Base-by-base conservation (phyloP, 1,140 invertebrate species). In the Latrodectus geometricus region DNA sequence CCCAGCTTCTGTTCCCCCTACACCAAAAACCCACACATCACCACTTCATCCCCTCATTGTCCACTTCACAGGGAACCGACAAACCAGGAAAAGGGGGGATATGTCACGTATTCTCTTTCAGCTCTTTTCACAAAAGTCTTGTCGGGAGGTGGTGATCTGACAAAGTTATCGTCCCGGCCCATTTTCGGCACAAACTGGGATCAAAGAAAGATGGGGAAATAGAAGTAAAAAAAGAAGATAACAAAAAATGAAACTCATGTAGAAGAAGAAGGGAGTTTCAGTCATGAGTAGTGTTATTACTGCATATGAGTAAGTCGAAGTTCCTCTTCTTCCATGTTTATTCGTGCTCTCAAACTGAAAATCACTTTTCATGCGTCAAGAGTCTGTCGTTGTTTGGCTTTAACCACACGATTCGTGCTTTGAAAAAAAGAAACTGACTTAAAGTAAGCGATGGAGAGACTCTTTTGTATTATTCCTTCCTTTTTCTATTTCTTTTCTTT, bases 11-110 rank as follows among this genome's bases (percentile, higher is more conserved):
- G 11, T 61, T 61, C 17, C 54, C 54, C 54, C 54, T 8, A 61
- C 54, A 14, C 54, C 54, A 61, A 61, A 61, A 61, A 61, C 11
- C 54, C 54, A 11, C 54, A 61, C 54, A 35, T 35, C 35, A 35
- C 35, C 35, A 61, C 54, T 14, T 61, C 54, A 61, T 17, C 54
- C 68, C n/a, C 20, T 66, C 79, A 82, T 82, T 82, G 79, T 82
- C 79, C 79, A 82, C 79, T 82, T 82, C 79, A 82, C 69, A 82
- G 35, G 54, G 52, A 35, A 69, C 69, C 69, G 79, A 82, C 69
- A 72, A 61, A 54, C 49, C 17, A 61, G 54, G n/a, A 12, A 73
- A 49, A 15, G 35, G 35, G 35, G 70, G 78, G 21, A 69, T 50
- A 54, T 80, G 65, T 80, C 78, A 80, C 78, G 69, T 49, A 70